Base-by-base conservation (phyloP, 2,888 invertebrate genomes). In the Plusia festucae region DNA sequence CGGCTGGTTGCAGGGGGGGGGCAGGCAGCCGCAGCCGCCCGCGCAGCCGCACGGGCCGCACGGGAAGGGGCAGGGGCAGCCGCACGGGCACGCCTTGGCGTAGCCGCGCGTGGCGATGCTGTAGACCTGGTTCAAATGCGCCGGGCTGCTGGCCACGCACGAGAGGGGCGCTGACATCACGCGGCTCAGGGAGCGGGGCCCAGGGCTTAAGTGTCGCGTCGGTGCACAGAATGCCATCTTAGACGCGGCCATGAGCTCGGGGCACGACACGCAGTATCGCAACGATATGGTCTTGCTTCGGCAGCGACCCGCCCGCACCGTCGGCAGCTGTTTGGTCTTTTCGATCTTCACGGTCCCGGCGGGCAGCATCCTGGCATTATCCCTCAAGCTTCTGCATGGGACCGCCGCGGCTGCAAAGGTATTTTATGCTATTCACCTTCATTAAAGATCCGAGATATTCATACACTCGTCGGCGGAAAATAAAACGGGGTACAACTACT, bases 381-480 rank as follows among this genome's bases (percentile, higher is more conserved):
- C 79, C 85, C 77, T 86, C 86, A 78, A 73, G 73, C 86, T 85
- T 84, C 88, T 85, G 76, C 83, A 78, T 76, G 82, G 79, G 79
- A 80, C 86, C 84, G 88, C 88, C 80, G 84, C 73, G 79, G 90
- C 93, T 93, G 93, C 81, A 93, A 93, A 92, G 86, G 87, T 89
- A 90, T 83, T 84, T 84, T 83, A 90, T 81, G 87, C 89, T 91
- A 81, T 91, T 91, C 86, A 90, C 88, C 88, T 87, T 82, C 76
- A 88, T 86, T 85, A 85, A 84, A 81, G 74, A 64, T 83, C 80
- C 73, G 78, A 73, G 64, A 72, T 16, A n/a, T 61, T 49, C 34
- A n/a, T 49, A 74, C 56, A 57, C 51, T 27, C 60, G 22, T 55
- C 40, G 61, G 63, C 44, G 46, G 54, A 67, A 58, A 15, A 49